Conservation (phyloP, 2,113 vertebrate species). For the Chunga burmeisteri region DNA sequence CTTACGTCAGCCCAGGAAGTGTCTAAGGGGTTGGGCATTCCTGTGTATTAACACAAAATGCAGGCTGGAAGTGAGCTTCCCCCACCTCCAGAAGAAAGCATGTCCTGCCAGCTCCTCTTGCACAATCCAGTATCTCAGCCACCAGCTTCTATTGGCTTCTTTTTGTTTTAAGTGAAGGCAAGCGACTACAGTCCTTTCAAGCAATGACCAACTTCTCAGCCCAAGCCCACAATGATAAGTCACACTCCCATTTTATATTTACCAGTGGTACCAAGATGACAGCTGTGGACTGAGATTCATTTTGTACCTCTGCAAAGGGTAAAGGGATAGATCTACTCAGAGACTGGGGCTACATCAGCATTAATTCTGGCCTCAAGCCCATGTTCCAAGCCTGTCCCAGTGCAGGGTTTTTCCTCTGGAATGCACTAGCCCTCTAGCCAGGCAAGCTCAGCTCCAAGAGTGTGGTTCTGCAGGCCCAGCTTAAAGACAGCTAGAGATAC, state of each 20-base stretch:
- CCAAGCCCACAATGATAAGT: rapidly evolving
- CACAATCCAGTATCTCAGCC: neutral
- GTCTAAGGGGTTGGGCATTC: neutral
- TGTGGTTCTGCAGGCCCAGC: neutral
- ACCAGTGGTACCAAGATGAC: neutral
- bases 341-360: neutral
- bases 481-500: neutral
- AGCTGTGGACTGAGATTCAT: neutral
- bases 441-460: neutral
- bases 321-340: neutral
- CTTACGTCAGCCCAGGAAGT: rapidly evolving
- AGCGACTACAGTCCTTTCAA: neutral
- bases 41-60: neutral
- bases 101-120: neutral
- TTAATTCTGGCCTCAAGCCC: neutral
- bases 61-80: neutral
- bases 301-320: neutral
- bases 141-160: neutral
- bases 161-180: neutral
- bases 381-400: neutral
- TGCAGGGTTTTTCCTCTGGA: neutral
- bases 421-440: neutral
- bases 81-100: neutral
- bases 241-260: neutral
- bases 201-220: neutral